Base-by-base conservation (phyloP, 2,888 invertebrate genomes). In the Stegophylla sp. region DNA sequence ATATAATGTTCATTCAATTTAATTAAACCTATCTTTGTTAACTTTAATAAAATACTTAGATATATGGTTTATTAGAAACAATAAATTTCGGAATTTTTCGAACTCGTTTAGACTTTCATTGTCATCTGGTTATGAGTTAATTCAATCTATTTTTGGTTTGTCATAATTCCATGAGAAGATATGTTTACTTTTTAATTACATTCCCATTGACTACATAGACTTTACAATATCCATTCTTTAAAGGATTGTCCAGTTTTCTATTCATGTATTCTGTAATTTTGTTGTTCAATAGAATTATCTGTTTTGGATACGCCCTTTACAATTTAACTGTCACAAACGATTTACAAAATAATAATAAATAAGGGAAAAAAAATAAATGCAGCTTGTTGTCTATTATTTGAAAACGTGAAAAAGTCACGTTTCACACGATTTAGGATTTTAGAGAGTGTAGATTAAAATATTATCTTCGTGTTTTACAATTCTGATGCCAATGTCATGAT, bases 391-490 rank as follows among this genome's bases (percentile, higher is more conserved):
- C 67, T 15, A 56, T 69, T 77, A 69, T 79, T 79, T 7, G 41
- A 51, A 48, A 79, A 79, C 20, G 23, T 48, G 61, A 48, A 67
- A 77, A 71, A 79, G 79, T 69, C 79, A 79, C 79, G 79, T 79
- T 71, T 71, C 2, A 79, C 63, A 71, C 41, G 71, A 59, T 71
- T 79, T 48, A 48, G 28, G 61, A 59, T 77, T 59, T 28, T 48
- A 45, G 4, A 59, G 13, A 48, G 15, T 17, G 10, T 26, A 17
- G 23, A 72, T 26, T 17, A 45, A 59, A 28, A 28, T 73, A 51
- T 64, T 75, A 64, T 51, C 23, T 75, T 48, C 51, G 10, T 51
- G 63, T 51, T 63, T 69, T 75, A 48, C 45, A 1, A 63, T 48
- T 23, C 17, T 53, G 20, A n/a, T 20, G n/a, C n/a, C 28, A 1